Base-by-base conservation (phyloP, 1,140 invertebrate species). In the Pseudomyrmex cubaensis region DNA sequence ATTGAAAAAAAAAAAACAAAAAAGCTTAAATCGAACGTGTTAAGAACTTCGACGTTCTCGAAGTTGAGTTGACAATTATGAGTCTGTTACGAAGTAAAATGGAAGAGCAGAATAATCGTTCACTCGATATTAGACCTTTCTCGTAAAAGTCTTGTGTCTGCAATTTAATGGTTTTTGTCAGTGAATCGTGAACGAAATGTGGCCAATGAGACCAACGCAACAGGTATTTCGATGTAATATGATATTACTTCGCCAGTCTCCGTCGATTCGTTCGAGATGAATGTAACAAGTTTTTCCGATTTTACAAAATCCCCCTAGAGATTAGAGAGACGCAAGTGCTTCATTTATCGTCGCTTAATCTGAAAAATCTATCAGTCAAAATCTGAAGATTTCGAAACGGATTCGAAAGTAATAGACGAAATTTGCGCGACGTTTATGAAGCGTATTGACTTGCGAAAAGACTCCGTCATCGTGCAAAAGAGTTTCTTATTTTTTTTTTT, bases 211-310 rank as follows among this genome's bases (percentile, higher is more conserved):
- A 77, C 62, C 50, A 77, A 80, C 20, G 76, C 76, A 80, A 80
- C 76, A 80, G 76, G 76, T 80, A 80, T 80, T 80, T n/a, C 76
- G 44, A 80, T 80, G 66, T 80, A 80, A 80, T 80, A 80, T 56
- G 76, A 80, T 80, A 80, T 80, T 80, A 80, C 66, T 72, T 59
- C 44, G 61, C 76, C 17, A 17, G 66, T 80, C 44, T 25, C 54
- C 5, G 35, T 80, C 66, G 56, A 70, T 80, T 80, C 2, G 75
- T 69, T 50, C 61, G 66, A 70, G 46, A 54, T 70, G 54, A n/a
- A 72, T 70, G 20, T 78, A 80, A 80, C 76, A 54, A 61, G 66
- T 46, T 72, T 70, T 70, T 2, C 54, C n/a, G 56, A 50, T 61
- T 80, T 80, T 72, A 70, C 22, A 59, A 56, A 70, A 80, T 72